Base-by-base conservation (phyloP, 2,797 vertebrate genomes). In the Pseudopleuronectes americanus region DNA sequence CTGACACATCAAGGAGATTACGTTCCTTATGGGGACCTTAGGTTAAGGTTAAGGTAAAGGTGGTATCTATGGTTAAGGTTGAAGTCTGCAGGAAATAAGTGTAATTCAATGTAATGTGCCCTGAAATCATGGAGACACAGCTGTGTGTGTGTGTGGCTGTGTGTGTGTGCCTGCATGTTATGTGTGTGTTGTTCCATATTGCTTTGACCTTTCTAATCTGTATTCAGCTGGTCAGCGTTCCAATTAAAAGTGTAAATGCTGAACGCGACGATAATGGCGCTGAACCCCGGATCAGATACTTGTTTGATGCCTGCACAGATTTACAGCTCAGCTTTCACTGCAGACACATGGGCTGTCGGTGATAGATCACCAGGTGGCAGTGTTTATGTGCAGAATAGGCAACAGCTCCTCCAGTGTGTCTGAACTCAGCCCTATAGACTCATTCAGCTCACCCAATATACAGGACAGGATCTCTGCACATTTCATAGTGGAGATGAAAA, bases 361-460 rank as follows among this genome's bases (percentile, higher is more conserved):
- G 68, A 70, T 84, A 59, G 68, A 90, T 87, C 94, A 94, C 85
- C 83, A 95, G 94, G 93, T 92, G 94, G 94, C 94, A 95, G 94
- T 90, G 92, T 89, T 92, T 89, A 88, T 93, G 92, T 93, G 82
- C 72, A 81, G 71, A 89, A 90, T 75, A 56, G 77, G 61, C 55
- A 48, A 53, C 28, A 65, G 79, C 71, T 57, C 68, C 71, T 57
- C 68, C 80, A 59, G 57, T 68, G 55, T 60, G 64, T 49, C 55
- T 84, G 60, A 70, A 84, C 76, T 81, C 45, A 33, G 12, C 59
- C 61, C 59, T 45, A 7, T 17, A 56, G 45, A 71, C 41, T 26
- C 47, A 4, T 56, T 43, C 28, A 22, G 41, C 60, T 68, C 72
- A 64, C 55, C 43, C 68, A 28, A 76, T 56, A 52, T 19, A 55